Percentiles rank a stretch among this genome's conserved stretches.
Evolutionary conservation across 1,140 invertebrate species (phyloP).

Genomic region (Stegodyphus mimosarum): DNA sequence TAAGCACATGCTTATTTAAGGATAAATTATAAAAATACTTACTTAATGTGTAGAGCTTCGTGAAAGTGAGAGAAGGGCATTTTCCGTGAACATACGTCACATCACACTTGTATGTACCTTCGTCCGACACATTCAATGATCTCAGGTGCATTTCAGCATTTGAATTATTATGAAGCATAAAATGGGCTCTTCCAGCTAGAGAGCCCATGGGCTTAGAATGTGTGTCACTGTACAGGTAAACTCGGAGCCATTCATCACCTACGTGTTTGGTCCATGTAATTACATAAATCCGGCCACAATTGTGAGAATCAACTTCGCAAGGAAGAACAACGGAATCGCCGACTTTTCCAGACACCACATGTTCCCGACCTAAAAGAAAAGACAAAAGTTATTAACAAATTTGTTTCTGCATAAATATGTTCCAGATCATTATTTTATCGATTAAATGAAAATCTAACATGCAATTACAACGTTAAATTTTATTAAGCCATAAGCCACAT

Average conservation of each 20-base stretch:
- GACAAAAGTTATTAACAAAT: not conserved
- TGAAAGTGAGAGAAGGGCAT: slow-evolving; percentile 63
- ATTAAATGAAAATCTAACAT: no score
- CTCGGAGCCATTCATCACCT: slow-evolving; percentile 63
- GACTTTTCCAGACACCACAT: slow-evolving; percentile 47
- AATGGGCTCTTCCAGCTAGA: slow-evolving; percentile 50
- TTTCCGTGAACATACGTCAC: slow-evolving; percentile 82
- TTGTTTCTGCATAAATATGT: no score
- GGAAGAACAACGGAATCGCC: slow-evolving; percentile 60
- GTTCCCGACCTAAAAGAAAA: slow-evolving; percentile 48
- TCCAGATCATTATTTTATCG: no score
- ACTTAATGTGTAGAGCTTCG: slow-evolving; percentile 60
- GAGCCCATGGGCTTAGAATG: slow-evolving; percentile 62
- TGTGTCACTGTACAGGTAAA: slow-evolving; percentile 63
- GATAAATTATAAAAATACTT: slow-evolving; percentile 8
- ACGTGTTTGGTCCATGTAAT: slow-evolving; percentile 64
- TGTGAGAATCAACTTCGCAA: slow-evolving; percentile 62
- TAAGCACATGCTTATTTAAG: not conserved
- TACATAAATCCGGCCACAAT: slow-evolving; percentile 64
- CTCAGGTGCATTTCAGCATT: slow-evolving; percentile 61
- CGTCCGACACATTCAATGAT: slow-evolving; percentile 78
- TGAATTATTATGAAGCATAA: slow-evolving; percentile 45
- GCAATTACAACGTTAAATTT: not conserved
- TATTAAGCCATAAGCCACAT: no score
- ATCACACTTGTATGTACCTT: slow-evolving; percentile 86